A percentile compares a stretch with the other conserved stretches of the same genome.
Evolutionary conservation across 2,113 vertebrate species (phyloP).

Genomic region (Prunella fulvescens): DNA sequence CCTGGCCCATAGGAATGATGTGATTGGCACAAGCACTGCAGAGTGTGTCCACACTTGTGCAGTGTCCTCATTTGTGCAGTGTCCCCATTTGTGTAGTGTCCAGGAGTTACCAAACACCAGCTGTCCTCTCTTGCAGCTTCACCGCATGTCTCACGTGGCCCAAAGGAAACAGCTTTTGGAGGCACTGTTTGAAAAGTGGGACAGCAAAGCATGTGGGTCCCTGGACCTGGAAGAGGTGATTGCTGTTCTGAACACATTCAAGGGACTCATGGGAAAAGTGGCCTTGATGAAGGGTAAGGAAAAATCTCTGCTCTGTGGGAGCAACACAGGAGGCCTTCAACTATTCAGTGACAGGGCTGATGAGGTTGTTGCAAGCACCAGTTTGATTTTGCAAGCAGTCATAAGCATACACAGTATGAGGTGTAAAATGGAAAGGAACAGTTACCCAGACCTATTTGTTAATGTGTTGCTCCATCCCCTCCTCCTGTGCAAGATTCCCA

Average conservation of each 20-base stretch:
- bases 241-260: slow-evolving; percentile 61
- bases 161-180: slow-evolving; percentile 56
- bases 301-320: not conserved
- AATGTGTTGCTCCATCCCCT: not conserved
- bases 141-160: not conserved
- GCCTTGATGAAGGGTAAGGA: slow-evolving; percentile 71
- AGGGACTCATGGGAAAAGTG: slow-evolving; percentile 69
- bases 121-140: slow-evolving; percentile 49
- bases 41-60: not conserved
- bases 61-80: not conserved
- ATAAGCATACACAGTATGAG: not conserved
- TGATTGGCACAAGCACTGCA: not conserved
- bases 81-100: not conserved
- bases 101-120: not conserved
- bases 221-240: slow-evolving; percentile 70
- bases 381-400: not conserved
- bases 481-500: not conserved
- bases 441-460: not conserved
- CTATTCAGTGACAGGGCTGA: not conserved
- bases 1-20: not conserved
- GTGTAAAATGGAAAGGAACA: not conserved
- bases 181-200: slow-evolving; percentile 78
- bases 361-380: not conserved
- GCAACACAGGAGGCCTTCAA: not conserved
- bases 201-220: slow-evolving; percentile 67